Evolutionary conservation across 2,888 invertebrate genomes (phyloP).

Genomic region (Aelia acuminata): DNA sequence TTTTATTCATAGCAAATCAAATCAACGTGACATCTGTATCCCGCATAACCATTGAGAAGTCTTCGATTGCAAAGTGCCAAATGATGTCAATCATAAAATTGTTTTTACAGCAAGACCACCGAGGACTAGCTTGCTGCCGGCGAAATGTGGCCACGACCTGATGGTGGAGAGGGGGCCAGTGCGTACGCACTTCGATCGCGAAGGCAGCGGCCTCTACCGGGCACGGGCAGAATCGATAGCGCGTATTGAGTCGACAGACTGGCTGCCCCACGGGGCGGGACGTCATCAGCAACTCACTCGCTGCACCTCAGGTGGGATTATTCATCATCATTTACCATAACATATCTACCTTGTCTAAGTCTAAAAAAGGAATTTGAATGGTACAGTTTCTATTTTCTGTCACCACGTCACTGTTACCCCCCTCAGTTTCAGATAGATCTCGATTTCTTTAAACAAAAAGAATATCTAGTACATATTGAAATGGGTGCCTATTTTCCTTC

Average conservation of each 20-base stretch:
- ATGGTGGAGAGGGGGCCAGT: neutral
- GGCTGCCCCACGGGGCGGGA: slow-evolving; percentile 54
- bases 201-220: slow-evolving; percentile 48
- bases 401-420: too few species aligned
- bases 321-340: neutral
- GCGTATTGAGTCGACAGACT: slow-evolving; percentile 54
- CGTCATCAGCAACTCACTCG: slow-evolving; percentile 27
- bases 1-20: too few species aligned
- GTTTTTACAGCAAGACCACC: neutral
- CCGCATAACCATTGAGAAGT: too few species aligned
- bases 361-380: too few species aligned
- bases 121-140: neutral
- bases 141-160: slow-evolving; percentile 22
- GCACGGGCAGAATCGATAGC: slow-evolving; percentile 52
- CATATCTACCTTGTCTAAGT: neutral
- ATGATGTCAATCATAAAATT: too few species aligned
- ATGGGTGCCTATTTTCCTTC: too few species aligned
- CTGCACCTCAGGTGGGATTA: slow-evolving; percentile 33
- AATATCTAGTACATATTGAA: too few species aligned
- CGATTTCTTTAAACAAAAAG: too few species aligned
- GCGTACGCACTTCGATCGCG: slow-evolving; percentile 51
- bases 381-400: too few species aligned
- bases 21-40: too few species aligned
- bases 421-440: too few species aligned
- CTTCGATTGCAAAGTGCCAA: too few species aligned